Conservation (phyloP, 2,888 invertebrate genomes). For the Sinelater perroti region DNA sequence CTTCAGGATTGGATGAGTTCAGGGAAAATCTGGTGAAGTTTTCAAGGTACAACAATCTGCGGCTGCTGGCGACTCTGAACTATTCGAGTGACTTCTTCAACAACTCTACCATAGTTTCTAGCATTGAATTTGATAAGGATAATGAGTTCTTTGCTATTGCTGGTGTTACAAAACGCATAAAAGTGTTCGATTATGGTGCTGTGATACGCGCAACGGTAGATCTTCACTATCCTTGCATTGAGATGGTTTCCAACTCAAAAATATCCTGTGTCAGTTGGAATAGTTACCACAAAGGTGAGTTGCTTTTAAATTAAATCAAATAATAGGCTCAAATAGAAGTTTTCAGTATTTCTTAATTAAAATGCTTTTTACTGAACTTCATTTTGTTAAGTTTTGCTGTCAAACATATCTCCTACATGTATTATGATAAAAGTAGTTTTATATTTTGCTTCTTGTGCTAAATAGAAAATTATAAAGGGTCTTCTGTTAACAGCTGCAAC, state of each 20-base stretch:
- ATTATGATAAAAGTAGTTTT: too few species aligned
- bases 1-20: conserved; percentile 76
- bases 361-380: too few species aligned
- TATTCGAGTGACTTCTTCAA: conserved; percentile 91
- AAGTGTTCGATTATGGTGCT: conserved; percentile 88
- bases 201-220: conserved; percentile 88
- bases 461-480: too few species aligned
- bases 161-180: conserved; percentile 93
- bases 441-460: too few species aligned
- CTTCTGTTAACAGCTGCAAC: too few species aligned
- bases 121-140: conserved; percentile 96
- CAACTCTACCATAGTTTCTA: conserved; percentile 86
- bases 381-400: too few species aligned
- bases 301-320: neutral
- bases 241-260: conserved; percentile 92
- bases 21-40: conserved; percentile 87
- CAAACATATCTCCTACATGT: too few species aligned
- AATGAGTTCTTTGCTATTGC: conserved; percentile 96
- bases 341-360: too few species aligned
- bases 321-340: too few species aligned
- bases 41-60: conserved; percentile 79
- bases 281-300: conserved; percentile 78
- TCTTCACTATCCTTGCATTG: conserved; percentile 90
- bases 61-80: conserved; percentile 85
- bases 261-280: conserved; percentile 96